These are phyloP conservation scores for Camponotus pennsylvanicus DNA, from an alignment of 1,140 invertebrate species.

Conservation along the genomic window DNA sequence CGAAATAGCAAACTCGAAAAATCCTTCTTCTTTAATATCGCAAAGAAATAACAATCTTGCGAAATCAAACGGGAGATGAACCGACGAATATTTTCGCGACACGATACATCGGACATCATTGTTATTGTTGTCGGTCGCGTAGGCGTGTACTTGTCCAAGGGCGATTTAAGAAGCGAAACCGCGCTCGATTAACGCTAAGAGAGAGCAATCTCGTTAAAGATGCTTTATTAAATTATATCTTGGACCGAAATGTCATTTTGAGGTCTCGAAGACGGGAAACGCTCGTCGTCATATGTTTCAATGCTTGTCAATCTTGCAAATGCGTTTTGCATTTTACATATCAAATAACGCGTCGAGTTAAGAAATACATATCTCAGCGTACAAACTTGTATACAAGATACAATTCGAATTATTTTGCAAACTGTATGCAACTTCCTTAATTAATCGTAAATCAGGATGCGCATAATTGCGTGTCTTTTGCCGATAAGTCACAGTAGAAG, in stretches of 20 bases:
- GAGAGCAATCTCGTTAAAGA: slow-evolving; percentile 11
- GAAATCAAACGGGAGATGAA: background rate
- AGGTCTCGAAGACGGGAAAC: background rate
- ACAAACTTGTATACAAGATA: background rate
- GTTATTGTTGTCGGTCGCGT: slow-evolving; percentile 37
- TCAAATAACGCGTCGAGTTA: background rate
- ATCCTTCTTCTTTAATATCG: background rate
- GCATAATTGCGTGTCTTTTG: background rate
- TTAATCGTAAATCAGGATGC: background rate
- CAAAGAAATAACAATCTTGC: background rate
- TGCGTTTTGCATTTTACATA: background rate
- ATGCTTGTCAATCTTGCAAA: background rate
- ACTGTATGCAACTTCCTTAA: background rate
- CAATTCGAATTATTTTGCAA: background rate
- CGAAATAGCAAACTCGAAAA: background rate
- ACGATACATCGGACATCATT: slow-evolving; percentile 17
- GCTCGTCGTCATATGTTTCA: background rate
- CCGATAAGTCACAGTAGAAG: background rate
- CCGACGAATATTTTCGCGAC: background rate
- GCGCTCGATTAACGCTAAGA: slow-evolving; percentile 15
- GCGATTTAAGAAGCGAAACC: slow-evolving; percentile 7
- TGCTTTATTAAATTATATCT: background rate
- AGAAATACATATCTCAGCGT: background rate
- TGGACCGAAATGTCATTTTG: background rate
- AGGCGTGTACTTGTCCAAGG: slow-evolving; percentile 42